A percentile compares a stretch with the other conserved stretches of the same genome.
phyloP scores from a whole-genome alignment of 2,113 vertebrate genomes.

The Cariama cristata region DNA sequence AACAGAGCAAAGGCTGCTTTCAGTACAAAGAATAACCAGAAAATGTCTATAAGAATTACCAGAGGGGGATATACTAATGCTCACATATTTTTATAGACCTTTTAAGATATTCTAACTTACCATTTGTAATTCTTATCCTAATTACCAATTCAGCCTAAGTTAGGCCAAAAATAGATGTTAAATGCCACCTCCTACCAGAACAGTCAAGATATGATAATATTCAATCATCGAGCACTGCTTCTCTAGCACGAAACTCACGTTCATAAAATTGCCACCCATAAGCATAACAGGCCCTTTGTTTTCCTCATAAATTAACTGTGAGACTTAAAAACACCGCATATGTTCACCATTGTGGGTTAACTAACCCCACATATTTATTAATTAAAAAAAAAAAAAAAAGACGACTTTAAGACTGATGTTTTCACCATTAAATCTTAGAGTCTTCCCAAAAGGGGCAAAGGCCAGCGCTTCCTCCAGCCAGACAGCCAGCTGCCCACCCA shows the following conservation, averaged over 20 bases:
- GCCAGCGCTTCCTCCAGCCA: neutral
- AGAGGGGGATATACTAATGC: neutral
- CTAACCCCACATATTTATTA: neutral
- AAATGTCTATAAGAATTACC: neutral
- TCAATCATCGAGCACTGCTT: neutral
- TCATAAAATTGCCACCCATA: neutral
- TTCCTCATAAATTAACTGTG: neutral
- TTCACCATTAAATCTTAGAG: neutral
- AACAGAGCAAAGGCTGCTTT: neutral
- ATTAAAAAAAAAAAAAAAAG: neutral
- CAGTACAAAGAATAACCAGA: neutral
- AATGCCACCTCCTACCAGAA: neutral
- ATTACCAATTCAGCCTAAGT: neutral
- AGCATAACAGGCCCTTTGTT: neutral
- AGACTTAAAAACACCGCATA: neutral
- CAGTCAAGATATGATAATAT: fast-evolving
- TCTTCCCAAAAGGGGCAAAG: neutral
- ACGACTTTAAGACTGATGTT: fast-evolving
- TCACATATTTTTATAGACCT: neutral
- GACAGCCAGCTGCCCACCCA: neutral
- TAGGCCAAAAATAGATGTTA: neutral
- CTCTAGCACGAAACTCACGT: fast-evolving
- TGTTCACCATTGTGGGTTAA: neutral
- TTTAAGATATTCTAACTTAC: neutral
- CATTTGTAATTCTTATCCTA: neutral